Evolutionary conservation across 2,888 invertebrate genomes (phyloP).

Genomic region (Lasius platythorax): DNA sequence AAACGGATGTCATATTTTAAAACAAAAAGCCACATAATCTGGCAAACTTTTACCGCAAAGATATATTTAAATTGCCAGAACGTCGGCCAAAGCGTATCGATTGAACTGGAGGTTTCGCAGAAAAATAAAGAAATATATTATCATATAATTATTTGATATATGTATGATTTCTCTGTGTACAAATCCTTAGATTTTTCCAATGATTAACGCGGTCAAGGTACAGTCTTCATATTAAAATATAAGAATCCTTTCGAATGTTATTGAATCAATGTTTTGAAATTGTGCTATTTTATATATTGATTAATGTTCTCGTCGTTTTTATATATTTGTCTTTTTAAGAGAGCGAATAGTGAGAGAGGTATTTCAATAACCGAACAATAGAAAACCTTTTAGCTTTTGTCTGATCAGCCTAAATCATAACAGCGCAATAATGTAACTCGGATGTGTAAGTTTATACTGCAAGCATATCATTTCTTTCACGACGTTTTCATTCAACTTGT

Average conservation of each 20-base stretch:
- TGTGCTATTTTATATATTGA: slow-evolving; percentile 24
- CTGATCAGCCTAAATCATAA: slow-evolving; percentile 59
- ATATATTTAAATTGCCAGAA: background rate
- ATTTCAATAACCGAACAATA: slow-evolving; percentile 44
- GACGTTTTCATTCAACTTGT: slow-evolving; percentile 37
- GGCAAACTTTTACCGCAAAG: background rate
- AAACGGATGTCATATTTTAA: background rate
- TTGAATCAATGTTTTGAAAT: slow-evolving; percentile 15
- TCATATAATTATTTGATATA: slow-evolving; percentile 2
- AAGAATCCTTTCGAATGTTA: background rate
- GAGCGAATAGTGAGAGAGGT: slow-evolving; percentile 29
- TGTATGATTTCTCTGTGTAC: background rate
- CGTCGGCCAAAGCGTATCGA: background rate
- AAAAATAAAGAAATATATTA: background rate
- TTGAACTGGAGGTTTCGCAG: background rate
- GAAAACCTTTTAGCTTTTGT: slow-evolving; percentile 49
- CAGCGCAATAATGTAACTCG: slow-evolving; percentile 64
- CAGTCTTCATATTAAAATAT: slow-evolving; percentile 8
- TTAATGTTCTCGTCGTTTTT: slow-evolving; percentile 19
- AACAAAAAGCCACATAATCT: background rate
- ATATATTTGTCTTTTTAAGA: background rate
- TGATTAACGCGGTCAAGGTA: background rate
- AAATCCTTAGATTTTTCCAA: background rate
- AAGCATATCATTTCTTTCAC: slow-evolving; percentile 32
- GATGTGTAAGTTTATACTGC: slow-evolving; percentile 59